Evolutionary conservation across 2,888 invertebrate species (phyloP).

Genomic region (Eumerus sabulonum): DNA sequence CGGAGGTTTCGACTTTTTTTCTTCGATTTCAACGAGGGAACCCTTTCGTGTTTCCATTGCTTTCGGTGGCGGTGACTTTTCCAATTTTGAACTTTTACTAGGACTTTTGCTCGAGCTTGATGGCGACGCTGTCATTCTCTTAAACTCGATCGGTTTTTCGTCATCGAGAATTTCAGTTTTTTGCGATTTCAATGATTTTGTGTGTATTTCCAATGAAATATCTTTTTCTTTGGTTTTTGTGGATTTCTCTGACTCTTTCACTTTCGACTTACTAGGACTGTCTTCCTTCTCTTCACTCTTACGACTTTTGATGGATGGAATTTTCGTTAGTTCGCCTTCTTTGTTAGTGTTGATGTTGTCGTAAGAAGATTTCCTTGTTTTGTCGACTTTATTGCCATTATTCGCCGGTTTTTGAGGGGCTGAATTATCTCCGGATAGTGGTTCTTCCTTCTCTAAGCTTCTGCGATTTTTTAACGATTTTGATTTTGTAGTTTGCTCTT

Average conservation of each 20-base stretch:
- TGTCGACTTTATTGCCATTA: background rate
- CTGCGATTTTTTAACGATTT: constrained; percentile 8
- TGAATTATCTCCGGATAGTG: background rate
- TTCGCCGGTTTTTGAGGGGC: constrained; percentile 1
- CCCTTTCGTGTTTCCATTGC: constrained; percentile 42
- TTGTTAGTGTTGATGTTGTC: background rate
- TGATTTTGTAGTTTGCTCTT: background rate
- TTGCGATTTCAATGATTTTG: constrained; percentile 29
- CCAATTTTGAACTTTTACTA: constrained; percentile 29
- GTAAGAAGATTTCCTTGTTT: constrained; percentile 10
- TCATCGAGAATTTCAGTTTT: constrained; percentile 45
- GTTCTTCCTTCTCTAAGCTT: constrained; percentile 9
- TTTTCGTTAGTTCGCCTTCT: constrained; percentile 19
- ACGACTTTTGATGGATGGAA: constrained; percentile 29
- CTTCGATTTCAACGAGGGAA: too few species aligned
- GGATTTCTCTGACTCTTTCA: background rate
- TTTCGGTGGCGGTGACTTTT: constrained; percentile 23
- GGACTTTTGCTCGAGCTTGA: constrained; percentile 20
- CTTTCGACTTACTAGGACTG: constrained; percentile 23
- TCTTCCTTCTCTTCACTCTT: constrained; percentile 45
- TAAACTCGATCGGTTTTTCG: constrained; percentile 68
- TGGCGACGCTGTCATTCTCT: constrained; percentile 52
- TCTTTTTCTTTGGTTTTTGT: constrained; percentile 55
- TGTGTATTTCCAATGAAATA: constrained; percentile 12
- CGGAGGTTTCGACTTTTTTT: background rate